Evolutionary conservation across 2,797 vertebrate species (phyloP).

Genomic region (Amazona ochrocephala): DNA sequence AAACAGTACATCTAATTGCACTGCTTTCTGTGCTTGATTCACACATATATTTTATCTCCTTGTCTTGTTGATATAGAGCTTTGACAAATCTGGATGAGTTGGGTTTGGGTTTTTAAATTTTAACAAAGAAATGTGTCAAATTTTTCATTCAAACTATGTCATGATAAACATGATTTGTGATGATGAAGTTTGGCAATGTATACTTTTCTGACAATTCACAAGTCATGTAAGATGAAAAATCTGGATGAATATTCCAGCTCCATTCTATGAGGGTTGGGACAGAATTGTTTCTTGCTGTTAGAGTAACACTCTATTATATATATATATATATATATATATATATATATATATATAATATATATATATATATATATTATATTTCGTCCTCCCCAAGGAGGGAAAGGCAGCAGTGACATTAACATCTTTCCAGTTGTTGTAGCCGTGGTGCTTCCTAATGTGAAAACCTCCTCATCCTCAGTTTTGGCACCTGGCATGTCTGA

Average conservation of each 20-base stretch:
- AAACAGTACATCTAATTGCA: not conserved
- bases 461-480: not conserved
- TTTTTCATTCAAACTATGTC: not conserved
- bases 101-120: not conserved
- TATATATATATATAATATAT: not conserved
- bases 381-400: not conserved
- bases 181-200: not conserved
- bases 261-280: not conserved
- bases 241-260: not conserved
- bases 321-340: too few relatives aligned
- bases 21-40: not conserved
- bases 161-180: not conserved
- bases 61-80: not conserved
- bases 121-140: not conserved
- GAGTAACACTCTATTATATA: not conserved
- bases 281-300: not conserved
- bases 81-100: not conserved
- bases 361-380: not conserved
- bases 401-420: not conserved
- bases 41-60: not conserved
- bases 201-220: not conserved
- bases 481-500: not conserved
- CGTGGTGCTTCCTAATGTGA: not conserved
- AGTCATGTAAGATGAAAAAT: not conserved
- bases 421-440: not conserved